Base-by-base conservation (phyloP, 2,888 invertebrate genomes). In the Cotesia congregata region DNA sequence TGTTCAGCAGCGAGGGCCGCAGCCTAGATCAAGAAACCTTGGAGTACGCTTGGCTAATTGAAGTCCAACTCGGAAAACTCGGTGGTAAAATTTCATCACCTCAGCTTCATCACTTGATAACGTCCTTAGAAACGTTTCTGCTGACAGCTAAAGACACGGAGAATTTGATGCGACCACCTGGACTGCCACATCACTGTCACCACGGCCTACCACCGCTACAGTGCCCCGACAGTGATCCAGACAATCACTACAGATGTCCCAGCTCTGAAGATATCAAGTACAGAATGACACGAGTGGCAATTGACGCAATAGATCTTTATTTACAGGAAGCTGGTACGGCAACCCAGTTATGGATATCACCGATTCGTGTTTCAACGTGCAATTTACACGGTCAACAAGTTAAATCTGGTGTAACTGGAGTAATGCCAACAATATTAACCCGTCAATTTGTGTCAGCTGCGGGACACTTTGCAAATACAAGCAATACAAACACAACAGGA, bases 31-130 rank as follows among this genome's bases (percentile, higher is more conserved):
- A 97, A 88, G 98, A 98, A 84, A 98, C 98, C 0, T 90, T 99
- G 17, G 99, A 99, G 88, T 99, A 99, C 88, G 97, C 96, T 0
- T 99, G 99, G 99, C 91, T 98, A 83, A 93, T 99, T 84, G 99
- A 99, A 89, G 92, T 98, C 4, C 97, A 98, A 83, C 90, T 99
- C 65, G 99, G 99, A 0, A 97, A 98, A 88, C 90, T 99, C 15
- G 96, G 95, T 39, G 98, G 98, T 0, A 95, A 97, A 86, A 91
- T 99, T 68, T 97, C 97, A 0, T 91, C 96, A 39, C 96, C 98
- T 0, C 98, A 95, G 89, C 91, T 98, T 0, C 95, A 96, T 86
- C 96, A 97, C 86, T 92, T 98, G 6, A 92, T 96, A 12, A 95
- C 96, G 30, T 95, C 96, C 1, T 89, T 98, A 73, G 98, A 99